Base-by-base conservation (phyloP, 2,888 invertebrate genomes). In the Hirtodrosophila confusa region DNA sequence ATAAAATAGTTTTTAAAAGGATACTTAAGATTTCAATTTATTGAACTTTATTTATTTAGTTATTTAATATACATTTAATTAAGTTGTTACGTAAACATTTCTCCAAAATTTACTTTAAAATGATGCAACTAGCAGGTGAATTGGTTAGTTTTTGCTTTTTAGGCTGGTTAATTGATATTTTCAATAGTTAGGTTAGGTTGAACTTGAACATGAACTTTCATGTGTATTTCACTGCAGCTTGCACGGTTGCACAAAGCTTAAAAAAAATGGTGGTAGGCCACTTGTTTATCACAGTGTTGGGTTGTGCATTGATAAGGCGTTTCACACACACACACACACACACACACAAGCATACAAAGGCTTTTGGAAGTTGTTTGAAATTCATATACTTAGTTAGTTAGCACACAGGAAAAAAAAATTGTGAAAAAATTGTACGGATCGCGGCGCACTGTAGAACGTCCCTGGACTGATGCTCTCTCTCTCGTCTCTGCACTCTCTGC, bases 201-300 rank as follows among this genome's bases (percentile, higher is more conserved):
- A 9, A 6, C 31, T 17, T 17, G 17, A 17, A 41, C 41, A 41
- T 64, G 65, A 43, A 41, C 37, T 33, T 43, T 35, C 41, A 55
- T 31, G 27, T 3, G 48, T n/a, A 12, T 47, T 62, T 37, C 71
- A 71, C 51, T 71, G 24, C 50, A 49, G 24, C 56, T 48, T 27
- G 10, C 45, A 61, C 66, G 29, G 9, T 43, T 37, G 37, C 62
- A 61, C 17, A 12, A 48, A 12, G 23, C 11, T 27, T 43, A 39
- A 51, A 56, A 43, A 36, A 54, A 40, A 54, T 53, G 55, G 56
- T 35, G 43, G 12, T 45, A 67, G 49, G 70, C 60, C 70, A 64
- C 63, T 70, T 55, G 55, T 47, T 70, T 77, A 76, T 74, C 78
- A 77, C 74, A 76, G 73, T 66, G 66, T 56, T 53, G 39, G 6